Evolutionary conservation across 2,797 vertebrate genomes (phyloP).

Genomic region (Pantherophis alleghaniensis): DNA sequence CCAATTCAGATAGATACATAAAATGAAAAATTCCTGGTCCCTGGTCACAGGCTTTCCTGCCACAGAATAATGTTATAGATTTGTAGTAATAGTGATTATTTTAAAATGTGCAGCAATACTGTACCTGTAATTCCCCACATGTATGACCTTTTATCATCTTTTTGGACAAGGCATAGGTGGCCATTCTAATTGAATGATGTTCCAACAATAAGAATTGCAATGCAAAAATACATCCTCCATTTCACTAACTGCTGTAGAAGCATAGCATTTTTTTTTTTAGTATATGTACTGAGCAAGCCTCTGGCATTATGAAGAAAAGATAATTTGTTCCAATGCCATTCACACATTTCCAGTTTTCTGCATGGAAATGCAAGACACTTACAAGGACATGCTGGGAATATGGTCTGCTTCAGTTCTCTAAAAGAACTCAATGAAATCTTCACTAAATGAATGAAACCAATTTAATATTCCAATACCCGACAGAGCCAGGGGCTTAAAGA

Average conservation of each 20-base stretch:
- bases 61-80: background rate
- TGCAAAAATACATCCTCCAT: background rate
- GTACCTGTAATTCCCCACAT: background rate
- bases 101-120: background rate
- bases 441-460: slow-evolving; percentile 48
- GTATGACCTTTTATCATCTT: background rate
- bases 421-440: slow-evolving; percentile 36
- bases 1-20: background rate
- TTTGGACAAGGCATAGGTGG: background rate
- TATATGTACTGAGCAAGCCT: background rate
- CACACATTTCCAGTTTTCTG: slow-evolving; percentile 17
- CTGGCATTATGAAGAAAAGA: background rate
- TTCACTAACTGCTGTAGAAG: background rate
- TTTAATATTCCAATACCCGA: slow-evolving; percentile 45
- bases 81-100: background rate
- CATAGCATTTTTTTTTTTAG: background rate
- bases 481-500: slow-evolving; percentile 47
- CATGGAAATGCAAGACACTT: background rate
- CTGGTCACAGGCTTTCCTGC: background rate
- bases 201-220: background rate
- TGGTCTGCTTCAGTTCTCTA: background rate
- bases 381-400: slow-evolving; percentile 20
- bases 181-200: background rate
- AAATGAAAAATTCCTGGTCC: background rate
- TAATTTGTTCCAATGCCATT: background rate